phyloP scores from a whole-genome alignment of 2,113 vertebrate genomes.

The Pionites leucogaster region DNA sequence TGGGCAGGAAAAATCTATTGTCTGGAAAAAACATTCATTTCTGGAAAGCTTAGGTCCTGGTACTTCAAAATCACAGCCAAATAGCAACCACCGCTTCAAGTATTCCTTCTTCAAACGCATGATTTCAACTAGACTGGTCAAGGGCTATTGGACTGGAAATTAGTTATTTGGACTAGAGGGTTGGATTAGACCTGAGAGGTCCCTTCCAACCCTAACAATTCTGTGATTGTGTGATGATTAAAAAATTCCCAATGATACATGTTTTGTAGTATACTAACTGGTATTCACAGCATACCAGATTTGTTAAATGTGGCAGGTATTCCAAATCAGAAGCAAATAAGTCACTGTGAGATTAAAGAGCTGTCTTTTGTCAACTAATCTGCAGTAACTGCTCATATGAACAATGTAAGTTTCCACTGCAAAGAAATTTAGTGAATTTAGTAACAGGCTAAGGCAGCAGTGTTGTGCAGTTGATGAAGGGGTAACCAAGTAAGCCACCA shows the following conservation, averaged over 20 bases:
- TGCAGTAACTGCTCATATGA: not conserved
- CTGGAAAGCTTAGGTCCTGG: not conserved
- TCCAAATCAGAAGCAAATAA: not conserved
- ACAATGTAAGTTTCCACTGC: not conserved
- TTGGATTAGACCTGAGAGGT: not conserved
- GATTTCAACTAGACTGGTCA: not conserved
- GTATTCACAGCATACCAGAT: fast-evolving
- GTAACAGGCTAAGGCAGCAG: not conserved
- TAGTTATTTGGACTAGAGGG: not conserved
- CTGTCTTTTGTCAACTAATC: not conserved
- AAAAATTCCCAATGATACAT: fast-evolving
- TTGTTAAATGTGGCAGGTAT: not conserved
- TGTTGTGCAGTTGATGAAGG: not conserved
- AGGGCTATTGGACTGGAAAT: not conserved
- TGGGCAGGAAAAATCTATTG: not conserved
- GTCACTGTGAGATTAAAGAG: not conserved
- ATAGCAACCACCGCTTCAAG: not conserved
- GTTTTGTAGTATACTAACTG: fast-evolving
- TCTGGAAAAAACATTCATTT: not conserved
- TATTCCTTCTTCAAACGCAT: not conserved
- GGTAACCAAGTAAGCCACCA: not conserved
- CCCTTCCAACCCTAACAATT: not conserved
- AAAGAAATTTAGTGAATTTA: not conserved
- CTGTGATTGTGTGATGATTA: not conserved
- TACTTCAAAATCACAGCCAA: not conserved